Base-by-base conservation (phyloP, 1,140 invertebrate species). In the Macrobrachium nipponense region DNA sequence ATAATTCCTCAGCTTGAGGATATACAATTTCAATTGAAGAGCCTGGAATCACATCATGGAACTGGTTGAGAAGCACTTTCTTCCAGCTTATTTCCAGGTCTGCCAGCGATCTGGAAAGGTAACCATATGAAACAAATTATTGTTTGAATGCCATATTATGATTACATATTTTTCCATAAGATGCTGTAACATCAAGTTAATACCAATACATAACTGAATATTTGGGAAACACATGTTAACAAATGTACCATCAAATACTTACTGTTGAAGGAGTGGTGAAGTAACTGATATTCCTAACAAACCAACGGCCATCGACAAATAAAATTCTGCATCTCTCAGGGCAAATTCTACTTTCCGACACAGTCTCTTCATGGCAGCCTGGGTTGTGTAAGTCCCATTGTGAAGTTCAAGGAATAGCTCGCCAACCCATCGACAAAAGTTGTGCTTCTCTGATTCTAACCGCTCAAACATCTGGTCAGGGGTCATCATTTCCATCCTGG, bases 31-130 rank as follows among this genome's bases (percentile, higher is more conserved):
- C 90, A 82, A 93, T 93, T 60, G 92, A 92, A n/a, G 91, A 91
- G 0, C 93, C 93, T n/a, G 93, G 93, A 18, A 93, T 89, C 12
- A 93, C 93, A 90, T 93, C 93, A 90, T 93, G 93, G 88, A 93
- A 93, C 88, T 93, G 93, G 87, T 93, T 93, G 12, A 93, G 90
- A 17, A 93, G 89, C 18, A 93, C 87, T 23, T 92, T 89, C 87
- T 93, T 92, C 93, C 93, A 93, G 59, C 91, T 88, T 23, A 88
- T 83, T 51, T 91, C 90, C 20, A 76, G 80, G 68, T 62, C 36
- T 60, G 66, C 23, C 36, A 78, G 12, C 43, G 64, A 77, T 23
- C 84, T 86, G n/a, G n/a, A 6, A 0, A n/a, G 0, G 18, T 51
- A 51, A 51, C 12, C 51, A 51, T 51, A 51, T 10, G 51, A 51